Evolutionary conservation across 2,888 invertebrate species (phyloP).

Genomic region (Ariolimax columbianus): DNA sequence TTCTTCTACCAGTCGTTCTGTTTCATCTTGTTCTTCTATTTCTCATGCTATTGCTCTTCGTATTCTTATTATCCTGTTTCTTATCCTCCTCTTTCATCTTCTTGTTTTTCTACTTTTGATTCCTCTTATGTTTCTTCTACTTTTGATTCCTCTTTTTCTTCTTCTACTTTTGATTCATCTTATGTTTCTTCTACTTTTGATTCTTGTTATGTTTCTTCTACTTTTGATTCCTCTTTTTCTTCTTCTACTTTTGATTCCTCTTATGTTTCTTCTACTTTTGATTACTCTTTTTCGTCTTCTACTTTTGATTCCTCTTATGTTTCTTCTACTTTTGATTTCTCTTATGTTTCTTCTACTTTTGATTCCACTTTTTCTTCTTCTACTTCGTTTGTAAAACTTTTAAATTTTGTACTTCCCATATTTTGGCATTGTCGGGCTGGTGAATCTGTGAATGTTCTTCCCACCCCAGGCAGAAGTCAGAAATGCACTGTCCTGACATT

Average conservation of each 20-base stretch:
- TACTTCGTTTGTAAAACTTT: no score
- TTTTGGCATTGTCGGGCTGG: no score
- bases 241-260: background rate
- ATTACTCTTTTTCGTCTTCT: slow-evolving; percentile 1
- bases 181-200: background rate
- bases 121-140: background rate
- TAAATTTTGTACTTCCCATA: no score
- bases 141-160: background rate
- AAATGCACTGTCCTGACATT: no score
- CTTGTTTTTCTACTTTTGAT: background rate
- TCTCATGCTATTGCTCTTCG: background rate
- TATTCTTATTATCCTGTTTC: background rate
- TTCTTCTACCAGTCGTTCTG: background rate
- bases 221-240: background rate
- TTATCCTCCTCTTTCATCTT: background rate
- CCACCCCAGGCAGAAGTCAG: no score
- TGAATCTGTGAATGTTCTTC: no score
- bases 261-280: background rate
- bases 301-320: background rate
- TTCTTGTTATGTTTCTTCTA: background rate
- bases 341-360: background rate
- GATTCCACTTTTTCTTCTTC: background rate
- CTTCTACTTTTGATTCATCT: background rate
- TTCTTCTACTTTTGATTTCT: background rate
- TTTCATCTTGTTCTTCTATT: background rate